phyloP scores from a whole-genome alignment of 2,113 vertebrate species.

The Austrofundulus limnaeus region DNA sequence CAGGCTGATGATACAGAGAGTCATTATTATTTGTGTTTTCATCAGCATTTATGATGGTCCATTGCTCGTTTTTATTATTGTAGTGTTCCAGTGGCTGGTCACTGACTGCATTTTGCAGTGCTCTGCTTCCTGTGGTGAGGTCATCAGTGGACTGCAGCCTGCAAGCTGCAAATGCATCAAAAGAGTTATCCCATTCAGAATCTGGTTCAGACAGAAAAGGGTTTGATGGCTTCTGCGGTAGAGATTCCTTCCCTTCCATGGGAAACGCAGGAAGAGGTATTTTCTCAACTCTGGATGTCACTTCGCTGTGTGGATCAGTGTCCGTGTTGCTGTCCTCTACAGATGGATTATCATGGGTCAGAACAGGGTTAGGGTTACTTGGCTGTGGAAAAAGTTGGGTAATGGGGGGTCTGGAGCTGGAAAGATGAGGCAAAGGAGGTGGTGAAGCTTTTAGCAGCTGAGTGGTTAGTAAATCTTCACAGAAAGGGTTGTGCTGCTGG shows the following conservation, averaged over 20 bases:
- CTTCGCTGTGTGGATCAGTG: conserved; percentile 6
- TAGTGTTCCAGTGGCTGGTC: conserved; percentile 19
- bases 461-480: conserved; percentile 82
- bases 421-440: conserved; percentile 88
- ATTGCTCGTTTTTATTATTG: conserved; percentile 17
- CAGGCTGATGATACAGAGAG: conserved; percentile 9
- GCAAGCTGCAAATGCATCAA: conserved; percentile 85
- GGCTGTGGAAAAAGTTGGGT: conserved; percentile 70
- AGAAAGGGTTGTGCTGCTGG: conserved; percentile 88
- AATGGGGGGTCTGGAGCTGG: conserved; percentile 82
- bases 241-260: conserved; percentile 13
- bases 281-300: conserved; percentile 19
- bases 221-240: conserved; percentile 34
- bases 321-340: conserved; percentile 3
- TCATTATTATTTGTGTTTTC: conserved; percentile 21
- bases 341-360: conserved; percentile 49
- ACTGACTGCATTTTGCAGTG: conserved; percentile 12
- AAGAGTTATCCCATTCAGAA: conserved; percentile 84
- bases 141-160: conserved; percentile 76
- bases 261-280: conserved; percentile 50
- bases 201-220: conserved; percentile 42
- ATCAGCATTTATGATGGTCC: background rate
- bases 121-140: conserved; percentile 24
- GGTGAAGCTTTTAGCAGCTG: conserved; percentile 82
- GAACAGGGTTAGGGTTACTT: conserved; percentile 55